Conservation (phyloP, 2,797 vertebrate genomes). For the Chelon labrosus region DNA sequence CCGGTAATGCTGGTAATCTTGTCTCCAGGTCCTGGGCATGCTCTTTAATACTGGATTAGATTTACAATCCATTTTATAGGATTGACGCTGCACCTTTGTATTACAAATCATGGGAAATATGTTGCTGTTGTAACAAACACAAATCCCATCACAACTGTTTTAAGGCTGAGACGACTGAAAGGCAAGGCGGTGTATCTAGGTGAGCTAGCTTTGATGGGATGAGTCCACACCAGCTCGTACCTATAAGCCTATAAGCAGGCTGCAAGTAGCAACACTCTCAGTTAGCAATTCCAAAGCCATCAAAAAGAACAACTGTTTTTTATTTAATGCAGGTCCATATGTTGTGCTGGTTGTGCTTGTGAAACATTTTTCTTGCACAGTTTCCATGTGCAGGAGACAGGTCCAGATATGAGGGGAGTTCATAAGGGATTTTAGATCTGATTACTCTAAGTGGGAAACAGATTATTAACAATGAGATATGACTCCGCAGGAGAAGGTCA, state of each 20-base stretch:
- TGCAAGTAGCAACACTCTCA: not conserved
- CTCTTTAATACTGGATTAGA: constrained; percentile 75
- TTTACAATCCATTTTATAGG: constrained; percentile 60
- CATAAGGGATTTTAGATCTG: not conserved
- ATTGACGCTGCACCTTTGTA: constrained; percentile 72
- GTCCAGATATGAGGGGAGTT: too few species aligned
- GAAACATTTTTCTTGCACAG: not conserved
- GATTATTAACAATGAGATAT: constrained; percentile 28
- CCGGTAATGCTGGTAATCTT: constrained; percentile 66
- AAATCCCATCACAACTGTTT: constrained; percentile 81
- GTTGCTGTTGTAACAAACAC: constrained; percentile 63
- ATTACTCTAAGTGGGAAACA: not conserved
- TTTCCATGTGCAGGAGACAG: not conserved
- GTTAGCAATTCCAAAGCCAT: not conserved
- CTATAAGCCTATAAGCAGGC: not conserved
- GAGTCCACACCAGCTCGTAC: constrained; percentile 7
- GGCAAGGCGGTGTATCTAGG: constrained; percentile 19
- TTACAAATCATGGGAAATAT: constrained; percentile 77
- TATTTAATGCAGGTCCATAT: not conserved
- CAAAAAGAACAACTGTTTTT: not conserved
- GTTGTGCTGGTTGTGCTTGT: not conserved
- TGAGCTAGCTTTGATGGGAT: constrained; percentile 44
- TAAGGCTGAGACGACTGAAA: constrained; percentile 58
- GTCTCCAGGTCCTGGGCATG: constrained; percentile 50
- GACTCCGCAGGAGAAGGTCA: constrained; percentile 83